Conservation (phyloP, 2,888 invertebrate species). For the Volucella zonaria region DNA sequence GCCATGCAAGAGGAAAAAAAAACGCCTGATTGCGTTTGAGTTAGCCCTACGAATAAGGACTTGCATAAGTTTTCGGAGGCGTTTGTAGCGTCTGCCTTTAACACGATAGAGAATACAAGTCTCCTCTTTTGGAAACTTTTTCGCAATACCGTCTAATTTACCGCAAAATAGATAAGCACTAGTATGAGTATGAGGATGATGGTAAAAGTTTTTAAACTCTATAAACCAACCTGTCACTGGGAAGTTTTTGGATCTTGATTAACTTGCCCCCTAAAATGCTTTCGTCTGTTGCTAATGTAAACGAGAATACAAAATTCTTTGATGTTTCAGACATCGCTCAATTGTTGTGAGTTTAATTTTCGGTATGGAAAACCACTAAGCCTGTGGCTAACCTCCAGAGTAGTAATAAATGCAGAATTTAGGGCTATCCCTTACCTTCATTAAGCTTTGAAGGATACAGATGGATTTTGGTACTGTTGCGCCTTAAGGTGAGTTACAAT, state of each 20-base stretch:
- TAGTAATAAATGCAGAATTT: background rate
- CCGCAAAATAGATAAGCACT: constrained; percentile 4
- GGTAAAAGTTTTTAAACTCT: constrained; percentile 14
- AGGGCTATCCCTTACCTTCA: background rate
- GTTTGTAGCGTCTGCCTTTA: too few relatives aligned
- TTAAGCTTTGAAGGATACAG: background rate
- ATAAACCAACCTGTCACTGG: constrained; percentile 4
- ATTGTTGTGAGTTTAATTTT: constrained; percentile 9
- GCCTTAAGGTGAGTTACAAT: too few relatives aligned
- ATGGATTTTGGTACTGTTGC: too few relatives aligned
- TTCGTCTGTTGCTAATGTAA: constrained; percentile 50
- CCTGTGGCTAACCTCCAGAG: constrained; percentile 28
- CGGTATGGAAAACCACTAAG: constrained; percentile 10
- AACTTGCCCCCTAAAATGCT: constrained; percentile 18
- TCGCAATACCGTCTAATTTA: background rate
- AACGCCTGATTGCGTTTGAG: constrained; percentile 30
- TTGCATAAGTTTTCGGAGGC: background rate
- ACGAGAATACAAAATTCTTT: constrained; percentile 3
- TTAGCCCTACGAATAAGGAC: background rate
- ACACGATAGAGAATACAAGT: too few relatives aligned
- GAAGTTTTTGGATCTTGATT: constrained; percentile 7
- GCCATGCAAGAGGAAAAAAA: constrained; percentile 1
- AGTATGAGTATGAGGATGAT: background rate
- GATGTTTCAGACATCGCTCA: constrained; percentile 19
- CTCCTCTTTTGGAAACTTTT: constrained; percentile 7